Evolutionary conservation across 2,113 vertebrate genomes (phyloP).

Genomic region (Leptosomus discolor): DNA sequence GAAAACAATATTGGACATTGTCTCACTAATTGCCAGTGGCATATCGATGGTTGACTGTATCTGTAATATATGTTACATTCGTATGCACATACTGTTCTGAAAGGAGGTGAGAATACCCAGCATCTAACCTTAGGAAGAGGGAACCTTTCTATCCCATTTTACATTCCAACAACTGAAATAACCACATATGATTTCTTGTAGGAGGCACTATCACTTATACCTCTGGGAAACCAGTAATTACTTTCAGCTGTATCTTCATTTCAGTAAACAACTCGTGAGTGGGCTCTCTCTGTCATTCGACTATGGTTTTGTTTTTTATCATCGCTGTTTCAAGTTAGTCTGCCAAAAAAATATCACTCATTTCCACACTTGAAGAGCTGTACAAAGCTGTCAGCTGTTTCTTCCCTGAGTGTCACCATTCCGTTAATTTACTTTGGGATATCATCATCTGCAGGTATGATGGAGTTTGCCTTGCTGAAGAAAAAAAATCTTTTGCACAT

Average conservation of each 20-base stretch:
- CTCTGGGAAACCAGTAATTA: slow-evolving; percentile 56
- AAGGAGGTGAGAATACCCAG: slow-evolving; percentile 13
- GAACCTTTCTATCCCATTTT: slow-evolving; percentile 21
- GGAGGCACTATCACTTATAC: slow-evolving; percentile 27
- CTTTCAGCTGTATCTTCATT: slow-evolving; percentile 51
- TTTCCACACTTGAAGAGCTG: neutral
- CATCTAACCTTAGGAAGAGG: slow-evolving; percentile 29
- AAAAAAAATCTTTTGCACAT: neutral
- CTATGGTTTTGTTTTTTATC: slow-evolving; percentile 22
- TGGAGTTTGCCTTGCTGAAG: neutral
- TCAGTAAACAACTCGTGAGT: slow-evolving; percentile 58
- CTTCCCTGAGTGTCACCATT: slow-evolving; percentile 33
- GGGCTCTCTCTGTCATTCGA: slow-evolving; percentile 42
- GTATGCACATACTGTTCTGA: slow-evolving; percentile 1
- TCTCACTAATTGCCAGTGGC: slow-evolving; percentile 6
- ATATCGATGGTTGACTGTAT: neutral
- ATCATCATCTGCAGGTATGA: slow-evolving; percentile 7
- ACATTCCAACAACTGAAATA: slow-evolving; percentile 58
- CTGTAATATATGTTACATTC: neutral
- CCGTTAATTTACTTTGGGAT: slow-evolving; percentile 44
- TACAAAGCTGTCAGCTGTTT: slow-evolving; percentile 44
- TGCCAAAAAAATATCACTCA: slow-evolving; percentile 49
- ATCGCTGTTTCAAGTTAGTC: slow-evolving; percentile 14
- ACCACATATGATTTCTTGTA: slow-evolving; percentile 7
- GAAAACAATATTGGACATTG: slow-evolving; percentile 4